These are phyloP conservation scores for Choreutis nemorana DNA, from an alignment of 2,888 invertebrate genomes.

Conservation along the genomic window DNA sequence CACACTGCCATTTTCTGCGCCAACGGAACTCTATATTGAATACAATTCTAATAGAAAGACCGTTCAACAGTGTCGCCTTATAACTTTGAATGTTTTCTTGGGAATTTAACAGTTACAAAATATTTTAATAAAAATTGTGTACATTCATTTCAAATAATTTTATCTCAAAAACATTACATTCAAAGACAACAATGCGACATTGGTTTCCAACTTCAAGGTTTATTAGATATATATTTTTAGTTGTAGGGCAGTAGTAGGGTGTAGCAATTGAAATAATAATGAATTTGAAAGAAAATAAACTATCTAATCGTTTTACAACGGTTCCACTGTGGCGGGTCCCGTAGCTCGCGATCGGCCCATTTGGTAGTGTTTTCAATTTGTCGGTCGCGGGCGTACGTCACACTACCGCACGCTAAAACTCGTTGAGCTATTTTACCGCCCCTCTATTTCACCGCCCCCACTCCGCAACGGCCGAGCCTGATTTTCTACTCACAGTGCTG, in stretches of 20 bases:
- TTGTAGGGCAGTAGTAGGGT: no score
- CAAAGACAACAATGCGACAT: no score
- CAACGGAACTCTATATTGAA: conserved; percentile 49
- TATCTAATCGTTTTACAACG: conserved; percentile 10
- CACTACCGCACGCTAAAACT: conserved; percentile 1
- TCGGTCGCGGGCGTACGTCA: conserved; percentile 46
- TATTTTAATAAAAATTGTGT: not conserved
- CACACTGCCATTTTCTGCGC: conserved; percentile 49
- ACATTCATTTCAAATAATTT: no score
- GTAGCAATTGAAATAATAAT: no score
- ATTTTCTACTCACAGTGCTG: no score
- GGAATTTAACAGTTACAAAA: not conserved
- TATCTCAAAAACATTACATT: no score
- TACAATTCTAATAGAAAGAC: conserved; percentile 40
- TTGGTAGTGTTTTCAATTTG: conserved; percentile 57
- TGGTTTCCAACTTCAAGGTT: no score
- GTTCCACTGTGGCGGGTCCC: conserved; percentile 24
- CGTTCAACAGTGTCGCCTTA: conserved; percentile 17
- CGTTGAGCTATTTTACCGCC: no score
- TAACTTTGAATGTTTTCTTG: conserved; percentile 6
- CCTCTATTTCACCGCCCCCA: conserved; percentile 33
- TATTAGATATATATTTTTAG: no score
- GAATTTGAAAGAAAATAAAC: not conserved
- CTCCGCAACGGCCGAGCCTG: no score
- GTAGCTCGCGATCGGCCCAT: conserved; percentile 43